A percentile compares a stretch with the other conserved stretches of the same genome.
Conservation (phyloP, 2,113 vertebrate species). For the Petrocephalus zakoni region DNA sequence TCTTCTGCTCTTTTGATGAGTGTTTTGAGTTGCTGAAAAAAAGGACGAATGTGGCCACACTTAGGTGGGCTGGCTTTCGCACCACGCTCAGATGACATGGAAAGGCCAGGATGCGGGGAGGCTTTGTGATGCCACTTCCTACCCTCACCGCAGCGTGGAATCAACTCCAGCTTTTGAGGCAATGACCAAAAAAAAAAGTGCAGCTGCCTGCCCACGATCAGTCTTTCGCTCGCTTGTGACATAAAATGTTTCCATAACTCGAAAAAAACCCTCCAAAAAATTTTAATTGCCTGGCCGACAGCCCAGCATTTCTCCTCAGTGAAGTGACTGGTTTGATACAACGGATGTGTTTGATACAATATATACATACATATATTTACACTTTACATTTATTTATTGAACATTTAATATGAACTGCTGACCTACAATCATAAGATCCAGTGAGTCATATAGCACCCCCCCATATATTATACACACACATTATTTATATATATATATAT, state of each 20-base stretch:
- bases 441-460: background rate
- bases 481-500: no score
- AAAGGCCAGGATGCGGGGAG: background rate
- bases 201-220: constrained; percentile 2
- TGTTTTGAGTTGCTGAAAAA: background rate
- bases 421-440: background rate
- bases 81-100: background rate
- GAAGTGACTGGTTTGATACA: background rate
- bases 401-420: background rate
- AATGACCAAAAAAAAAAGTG: background rate
- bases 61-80: background rate
- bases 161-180: background rate
- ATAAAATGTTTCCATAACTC: constrained; percentile 10
- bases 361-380: background rate
- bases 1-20: background rate
- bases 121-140: background rate
- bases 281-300: background rate
- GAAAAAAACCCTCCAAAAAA: background rate
- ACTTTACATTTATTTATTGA: background rate
- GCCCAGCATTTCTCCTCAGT: background rate
- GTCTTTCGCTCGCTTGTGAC: constrained; percentile 6
- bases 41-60: background rate
- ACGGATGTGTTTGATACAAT: background rate
- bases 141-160: constrained; percentile 19
- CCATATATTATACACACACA: no score